Base-by-base conservation (phyloP, 2,113 vertebrate species). In the Pedionomus torquatus region DNA sequence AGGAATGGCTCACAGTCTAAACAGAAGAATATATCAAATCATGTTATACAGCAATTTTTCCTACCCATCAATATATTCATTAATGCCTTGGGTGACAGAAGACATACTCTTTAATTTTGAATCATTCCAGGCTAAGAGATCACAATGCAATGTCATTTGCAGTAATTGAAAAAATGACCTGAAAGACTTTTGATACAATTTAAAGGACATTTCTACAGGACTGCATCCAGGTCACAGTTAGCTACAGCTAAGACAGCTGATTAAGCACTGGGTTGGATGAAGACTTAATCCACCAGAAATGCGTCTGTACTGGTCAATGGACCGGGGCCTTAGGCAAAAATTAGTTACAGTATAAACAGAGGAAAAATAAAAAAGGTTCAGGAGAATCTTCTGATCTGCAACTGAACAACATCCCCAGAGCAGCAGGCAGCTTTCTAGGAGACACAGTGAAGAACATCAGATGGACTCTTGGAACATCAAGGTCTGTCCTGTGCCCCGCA, bases 1-100 rank as follows among this genome's bases (percentile, higher is more conserved):
- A 82, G 64, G 72, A 94, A 91, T 44, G 33, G 83, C 48, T 92
- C 39, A 63, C 63, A 81, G 76, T 78, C 80, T 91, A 81, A 96
- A 83, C 83, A 95, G 75, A 79, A 90, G 66, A 93, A 81, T 54
- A 54, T 69, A 83, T 83, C 66, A 83, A 88, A 69, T 70, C 35
- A 9, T 46, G 24, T 49, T 63, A 69, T 61, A 61, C 78, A 58
- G 60, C 37, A 78, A 5, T 87, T 92, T 92, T 92, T 84, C 57
- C 48, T 72, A 17, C 43, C 31, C 63, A 72, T 77, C 89, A 90
- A 77, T 92, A 33, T 31, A 92, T 70, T 82, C 60, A 46, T 87
- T 63, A 87, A 55, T 63, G 65, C n/a, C 30, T 79, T 76, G 69
- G 51, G 68, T 82, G 65, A 84, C 1, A 79, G 69, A 87, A 91